Percentiles rank a stretch among this genome's conserved stretches.
Conservation (phyloP, 2,888 invertebrate species). For the Calameuta idolon region DNA sequence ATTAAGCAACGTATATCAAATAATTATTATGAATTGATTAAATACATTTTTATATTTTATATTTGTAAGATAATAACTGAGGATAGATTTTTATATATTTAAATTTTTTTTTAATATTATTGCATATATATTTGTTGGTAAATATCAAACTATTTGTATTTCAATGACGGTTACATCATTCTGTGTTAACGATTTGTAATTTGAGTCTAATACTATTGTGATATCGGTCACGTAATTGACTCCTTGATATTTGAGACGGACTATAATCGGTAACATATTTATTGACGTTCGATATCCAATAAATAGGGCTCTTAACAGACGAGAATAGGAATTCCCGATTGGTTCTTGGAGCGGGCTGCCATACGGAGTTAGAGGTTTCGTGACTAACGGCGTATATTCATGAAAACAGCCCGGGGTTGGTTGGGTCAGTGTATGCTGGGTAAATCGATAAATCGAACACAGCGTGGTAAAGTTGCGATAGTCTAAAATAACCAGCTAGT, state of each 20-base stretch:
- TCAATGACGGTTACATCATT: background rate
- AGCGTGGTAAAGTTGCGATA: constrained; percentile 13
- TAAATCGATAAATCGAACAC: constrained; percentile 53
- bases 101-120: background rate
- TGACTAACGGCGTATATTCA: constrained; percentile 13
- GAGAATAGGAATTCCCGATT: constrained; percentile 63
- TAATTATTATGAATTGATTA: background rate
- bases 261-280: background rate
- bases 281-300: constrained; percentile 49
- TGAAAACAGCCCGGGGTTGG: background rate
- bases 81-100: background rate
- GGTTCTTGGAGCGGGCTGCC: constrained; percentile 56
- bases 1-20: background rate
- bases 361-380: constrained; percentile 54
- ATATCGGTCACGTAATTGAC: background rate
- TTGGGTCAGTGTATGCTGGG: constrained; percentile 1
- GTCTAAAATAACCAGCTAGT: constrained; percentile 37
- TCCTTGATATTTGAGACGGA: background rate
- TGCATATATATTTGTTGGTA: background rate
- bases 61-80: background rate
- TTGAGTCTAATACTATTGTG: background rate
- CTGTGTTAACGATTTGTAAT: background rate
- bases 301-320: constrained; percentile 48
- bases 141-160: background rate
- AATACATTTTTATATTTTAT: background rate